These are phyloP conservation scores for Pteromalus puparum DNA, from an alignment of 1,140 invertebrate species.

Conservation along the genomic window DNA sequence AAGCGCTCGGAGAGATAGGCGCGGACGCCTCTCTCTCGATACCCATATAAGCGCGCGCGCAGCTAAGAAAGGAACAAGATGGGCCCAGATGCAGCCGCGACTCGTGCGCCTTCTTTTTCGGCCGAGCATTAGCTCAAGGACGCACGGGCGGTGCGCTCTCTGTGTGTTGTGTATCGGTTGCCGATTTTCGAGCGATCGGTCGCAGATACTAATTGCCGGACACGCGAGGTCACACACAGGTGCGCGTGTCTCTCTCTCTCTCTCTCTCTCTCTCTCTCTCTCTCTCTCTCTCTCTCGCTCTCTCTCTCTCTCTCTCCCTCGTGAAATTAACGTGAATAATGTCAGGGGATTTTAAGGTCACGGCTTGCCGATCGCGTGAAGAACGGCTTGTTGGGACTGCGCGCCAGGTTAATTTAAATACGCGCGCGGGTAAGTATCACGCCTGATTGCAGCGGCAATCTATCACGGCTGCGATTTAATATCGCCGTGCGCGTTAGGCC, in stretches of 20 bases:
- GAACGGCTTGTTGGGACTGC: neutral
- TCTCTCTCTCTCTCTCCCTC: too few relatives aligned
- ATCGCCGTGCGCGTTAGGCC: neutral
- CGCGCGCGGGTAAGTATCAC: too few relatives aligned
- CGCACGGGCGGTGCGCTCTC: neutral
- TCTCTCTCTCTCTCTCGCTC: too few relatives aligned
- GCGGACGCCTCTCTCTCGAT: slow-evolving; percentile 1
- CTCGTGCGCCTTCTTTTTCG: neutral
- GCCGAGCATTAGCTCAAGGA: neutral
- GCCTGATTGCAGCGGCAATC: too few relatives aligned
- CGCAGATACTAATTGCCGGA: neutral
- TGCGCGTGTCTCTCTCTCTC: too few relatives aligned
- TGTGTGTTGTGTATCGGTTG: neutral
- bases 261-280: too few relatives aligned
- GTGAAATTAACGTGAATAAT: neutral
- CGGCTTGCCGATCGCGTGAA: neutral
- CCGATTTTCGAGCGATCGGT: neutral
- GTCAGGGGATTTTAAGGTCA: neutral
- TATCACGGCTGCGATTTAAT: too few relatives aligned
- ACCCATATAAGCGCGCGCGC: neutral
- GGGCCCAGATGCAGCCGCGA: neutral
- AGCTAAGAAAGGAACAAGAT: neutral
- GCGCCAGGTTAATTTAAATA: neutral
- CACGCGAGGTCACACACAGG: too few relatives aligned
- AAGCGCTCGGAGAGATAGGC: neutral